Base-by-base conservation (phyloP, 2,797 vertebrate species). In the Argentina silus region DNA sequence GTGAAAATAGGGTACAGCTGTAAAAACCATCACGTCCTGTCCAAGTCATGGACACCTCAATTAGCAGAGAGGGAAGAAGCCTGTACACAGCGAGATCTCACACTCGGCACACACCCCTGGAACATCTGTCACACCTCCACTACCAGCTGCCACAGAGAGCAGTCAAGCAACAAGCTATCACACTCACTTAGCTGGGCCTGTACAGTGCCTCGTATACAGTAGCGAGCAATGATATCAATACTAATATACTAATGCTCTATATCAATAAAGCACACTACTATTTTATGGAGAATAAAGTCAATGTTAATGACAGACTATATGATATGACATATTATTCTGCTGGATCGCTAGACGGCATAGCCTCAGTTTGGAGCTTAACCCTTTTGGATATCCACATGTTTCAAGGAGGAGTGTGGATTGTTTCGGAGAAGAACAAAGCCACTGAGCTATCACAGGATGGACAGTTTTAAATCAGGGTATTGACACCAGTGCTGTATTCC, bases 71-170 rank as follows among this genome's bases (percentile, higher is more conserved):
- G 47, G 50, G n/a, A 55, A 62, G 45, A 51, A 27, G 50, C n/a
- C 50, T 47, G 62, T 36, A 44, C 70, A 62, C 70, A 72, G 55
- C 17, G 23, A 64, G 17, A 70, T 82, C 50, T 70, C 44, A 64
- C 67, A 63, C 23, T 66, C 66, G 63, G 56, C 55, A 78, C 51
- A 78, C 27, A 42, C 59, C 73, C 45, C 9, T 42, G 48, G 67
- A 79, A 72, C 69, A 73, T 75, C 77, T 78, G 75, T 59, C 71
- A 69, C 44, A 79, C 62, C 47, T 67, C 65, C 19, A 77, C 12
- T 74, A 65, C 55, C 74, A 83, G 79, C 73, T 78, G 79, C 70
- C 71, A 55, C 43, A 70, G 61, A 43, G 55, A 78, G 47, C 75
- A 76, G 66, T 73, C 44, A 79, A 72, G 75, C 64, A 70, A 76